Base-by-base conservation (phyloP, 2,113 vertebrate genomes). In the Eudyptes chrysolophus region DNA sequence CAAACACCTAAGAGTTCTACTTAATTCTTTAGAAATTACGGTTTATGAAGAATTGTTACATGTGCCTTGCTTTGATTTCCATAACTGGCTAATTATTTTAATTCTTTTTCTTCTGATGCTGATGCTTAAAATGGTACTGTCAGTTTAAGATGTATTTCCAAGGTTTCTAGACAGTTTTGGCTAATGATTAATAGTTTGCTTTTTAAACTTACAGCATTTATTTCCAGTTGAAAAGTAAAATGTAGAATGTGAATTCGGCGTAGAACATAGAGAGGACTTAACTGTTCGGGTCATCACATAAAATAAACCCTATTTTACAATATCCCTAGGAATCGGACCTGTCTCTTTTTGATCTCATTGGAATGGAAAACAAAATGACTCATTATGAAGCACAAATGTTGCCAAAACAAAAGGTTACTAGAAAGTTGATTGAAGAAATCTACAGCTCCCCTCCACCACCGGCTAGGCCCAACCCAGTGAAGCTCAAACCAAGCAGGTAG, bases 401-500 rank as follows among this genome's bases (percentile, higher is more conserved):
- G 32, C 99, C 99, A n/a, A 99, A 98, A 95, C 99, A 99, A n/a
- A 99, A 99, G 86, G 90, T 99, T 91, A 98, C 98, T 55, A 98
- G 98, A 94, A 99, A 99, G 87, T 84, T 99, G 49, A 99, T 99
- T 60, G 99, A 99, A 96, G 99, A 99, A 96, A 99, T 99, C 93
- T 98, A 99, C 98, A 97, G 92, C 34, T 98, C 98, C 55, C 98
- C 99, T 46, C 98, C 98, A 26, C 97, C 98, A 30, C 97, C 98
- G 0, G 92, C 99, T 13, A 97, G 98, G 84, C 98, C 98, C 82
- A 99, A 97, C 86, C 98, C 98, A 9, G 98, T 99, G 95, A 99
- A 99, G 40, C 98, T 99, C 93, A 99, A 99, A 96, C 98, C 99
- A 58, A 99, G 98, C 99, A 99, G 99, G 99, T 99, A 62, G 30